Evolutionary conservation across 2,113 vertebrate genomes (phyloP), one percentile per base, ranked within the genome.

Genomic region (Lichenostomus cassidix): DNA sequence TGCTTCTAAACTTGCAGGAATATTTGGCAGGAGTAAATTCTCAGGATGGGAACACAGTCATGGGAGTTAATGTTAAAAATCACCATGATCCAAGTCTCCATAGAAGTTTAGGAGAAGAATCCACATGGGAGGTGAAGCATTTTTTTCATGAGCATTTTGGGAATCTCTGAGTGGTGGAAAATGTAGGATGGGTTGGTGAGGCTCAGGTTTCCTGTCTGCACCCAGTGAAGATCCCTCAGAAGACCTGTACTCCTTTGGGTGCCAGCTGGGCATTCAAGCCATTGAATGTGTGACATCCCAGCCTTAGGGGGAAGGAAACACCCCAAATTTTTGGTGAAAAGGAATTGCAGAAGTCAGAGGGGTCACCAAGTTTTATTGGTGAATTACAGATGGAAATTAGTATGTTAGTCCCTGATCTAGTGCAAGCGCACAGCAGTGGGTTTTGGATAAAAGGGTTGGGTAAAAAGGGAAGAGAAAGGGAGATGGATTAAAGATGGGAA

Each of bases 81-180:
- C 0, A 0, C 44, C 64, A n/a, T 21, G 18, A 35, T 25, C 16
- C 29, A 33, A 33, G 8, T 68, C n/a, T 82, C 37, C 0, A 0
- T 25, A 23, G 20, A 52, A 44, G 21, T 73, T 69, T 33, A 69
- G 59, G 67, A 31, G 10, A 59, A 9, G 33, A 65, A 60, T 15
- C n/a, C 33, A 27, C 16, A 8, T 13, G 31, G 46, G n/a, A 87
- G 12, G 29, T 49, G 42, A 39, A 65, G 20, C 10, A 24, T 46
- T 29, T 62, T 37, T 89, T 39, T 23, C 0, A 0, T 6, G 10
- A 46, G 10, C 4, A 28, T 60, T 82, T 88, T 37, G 35, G 39
- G 37, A 80, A 65, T 28, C 29, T 55, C 2, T 12, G 7, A 44
- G 11, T 33, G n/a, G 18, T 68, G 22, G 11, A 21, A 52, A 53